A percentile compares a stretch with the other conserved stretches of the same genome.
Conservation (phyloP, 1,140 invertebrate genomes). For the Aphaenogaster ashmeadi region DNA sequence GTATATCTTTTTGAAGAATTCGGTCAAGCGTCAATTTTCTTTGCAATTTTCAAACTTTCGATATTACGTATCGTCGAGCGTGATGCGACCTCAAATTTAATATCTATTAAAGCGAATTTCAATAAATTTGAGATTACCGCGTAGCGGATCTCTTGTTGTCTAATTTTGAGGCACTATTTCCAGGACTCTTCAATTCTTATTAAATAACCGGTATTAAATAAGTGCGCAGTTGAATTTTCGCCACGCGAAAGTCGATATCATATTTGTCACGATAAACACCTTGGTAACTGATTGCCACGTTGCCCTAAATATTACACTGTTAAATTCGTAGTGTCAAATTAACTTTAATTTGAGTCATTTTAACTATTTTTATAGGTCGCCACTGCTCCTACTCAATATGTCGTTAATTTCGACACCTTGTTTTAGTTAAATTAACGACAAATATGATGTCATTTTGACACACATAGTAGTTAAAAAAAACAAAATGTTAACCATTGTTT, state of each 20-base stretch:
- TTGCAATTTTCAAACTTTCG: not conserved
- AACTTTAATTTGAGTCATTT: too few species aligned
- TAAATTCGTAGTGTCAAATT: too few species aligned
- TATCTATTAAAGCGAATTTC: slow-evolving; percentile 9
- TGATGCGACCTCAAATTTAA: slow-evolving; percentile 12
- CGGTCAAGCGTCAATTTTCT: not conserved
- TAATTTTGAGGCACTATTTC: not conserved
- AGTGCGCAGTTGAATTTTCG: not conserved
- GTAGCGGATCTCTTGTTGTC: not conserved
- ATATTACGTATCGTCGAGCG: not conserved
- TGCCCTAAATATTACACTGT: too few species aligned
- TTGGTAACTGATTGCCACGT: not conserved
- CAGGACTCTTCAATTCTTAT: not conserved
- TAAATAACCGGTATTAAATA: not conserved
- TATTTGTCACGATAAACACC: not conserved
- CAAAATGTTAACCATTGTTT: too few species aligned
- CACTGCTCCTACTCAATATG: too few species aligned
- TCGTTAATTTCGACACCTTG: too few species aligned
- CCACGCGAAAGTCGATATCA: not conserved
- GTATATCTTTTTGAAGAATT: not conserved
- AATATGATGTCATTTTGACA: too few species aligned
- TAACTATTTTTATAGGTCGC: too few species aligned
- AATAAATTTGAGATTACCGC: slow-evolving; percentile 1
- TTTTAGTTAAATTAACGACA: too few species aligned
- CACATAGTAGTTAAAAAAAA: too few species aligned